Evolutionary conservation across 2,797 vertebrate genomes (phyloP), one percentile per base, ranked within the genome.

Genomic region (Pantherophis vulpinus): DNA sequence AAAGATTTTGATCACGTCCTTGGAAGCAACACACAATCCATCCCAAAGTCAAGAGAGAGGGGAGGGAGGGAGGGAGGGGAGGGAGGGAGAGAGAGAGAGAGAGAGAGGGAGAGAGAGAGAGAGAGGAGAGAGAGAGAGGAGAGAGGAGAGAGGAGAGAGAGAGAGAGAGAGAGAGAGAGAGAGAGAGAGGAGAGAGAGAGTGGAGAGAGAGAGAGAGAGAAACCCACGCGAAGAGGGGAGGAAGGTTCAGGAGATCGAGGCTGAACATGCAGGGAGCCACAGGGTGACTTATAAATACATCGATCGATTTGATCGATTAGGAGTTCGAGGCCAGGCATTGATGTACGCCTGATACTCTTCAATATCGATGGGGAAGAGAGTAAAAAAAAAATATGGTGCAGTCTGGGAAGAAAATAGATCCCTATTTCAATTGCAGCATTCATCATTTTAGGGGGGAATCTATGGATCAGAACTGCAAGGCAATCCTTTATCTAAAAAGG

Each of bases 1-100:
- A 95, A 93, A 94, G 91, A 93, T 90, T 47, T 86, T 54, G 93
- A 95, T 96, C 96, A 94, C 74, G 92, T 91, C 91, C 93, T 88
- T 90, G 94, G 89, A 94, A 70, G 89, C 66, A 91, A 93, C 92
- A 94, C 88, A 92, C 88, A 63, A 90, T 59, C 89, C 90, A 94
- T 94, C 92, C 13, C 18, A 74, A 55, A 93, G 42, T 90, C 47
- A 90, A 32, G 13, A 7, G 2, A 87, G 42, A 54, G 91, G n/a
- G 12, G 27, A 2, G 91, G 42, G 87, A 14, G 47, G 7, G 47
- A 47, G 47, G 6, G 47, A 42, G 32, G n/a, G n/a, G n/a, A n/a
- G n/a, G n/a, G n/a, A n/a, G n/a, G n/a, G n/a, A n/a, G 32, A 32
- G 87, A 14, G 7, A 1, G 14, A 1, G 23, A 66, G 55, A n/a